Evolutionary conservation across 2,113 vertebrate species (phyloP), one percentile per base, ranked within the genome.

Genomic region (Pomatorhinus ruficollis): DNA sequence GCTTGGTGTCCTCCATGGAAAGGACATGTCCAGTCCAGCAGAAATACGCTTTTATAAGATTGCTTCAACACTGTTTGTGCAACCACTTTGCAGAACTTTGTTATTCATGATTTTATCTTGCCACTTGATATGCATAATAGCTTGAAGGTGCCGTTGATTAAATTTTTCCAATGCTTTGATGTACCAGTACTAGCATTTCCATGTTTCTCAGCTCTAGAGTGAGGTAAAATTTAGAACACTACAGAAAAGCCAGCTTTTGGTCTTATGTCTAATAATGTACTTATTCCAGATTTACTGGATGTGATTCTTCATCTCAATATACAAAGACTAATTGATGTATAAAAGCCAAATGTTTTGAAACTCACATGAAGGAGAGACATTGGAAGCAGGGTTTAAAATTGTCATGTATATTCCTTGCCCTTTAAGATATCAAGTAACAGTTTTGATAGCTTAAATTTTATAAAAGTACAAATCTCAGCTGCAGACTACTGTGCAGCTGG

Each of bases 71-170:
- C 45, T 89, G 93, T 96, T 97, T 97, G 97, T 97, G 97, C 91
- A 97, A 97, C 95, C 88, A 83, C 94, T 96, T 82, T 94, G 94
- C 89, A 94, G 96, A 96, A 95, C 93, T 95, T 97, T 92, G 94
- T 97, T 97, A 97, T 94, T 96, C 90, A 61, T 95, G 97, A 97
- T 96, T 96, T 96, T 97, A 97, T 97, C 97, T 97, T 93, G 83
- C 97, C 72, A 88, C 93, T 92, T 95, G 93, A 96, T 96, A 96
- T 97, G 93, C 95, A 96, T 96, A 95, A 97, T 97, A 97, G 96
- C 95, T 97, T 68, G 87, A 93, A 97, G 95, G 94, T 96, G 93
- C 95, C 45, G 89, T 96, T 96, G 95, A 97, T 95, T 96, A 97
- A 96, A 81, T 92, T 92, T 95, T 97, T 95, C 95, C 88, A 97